phyloP scores from a whole-genome alignment of 2,888 invertebrate genomes.

The Aspidiotus rigidus region DNA sequence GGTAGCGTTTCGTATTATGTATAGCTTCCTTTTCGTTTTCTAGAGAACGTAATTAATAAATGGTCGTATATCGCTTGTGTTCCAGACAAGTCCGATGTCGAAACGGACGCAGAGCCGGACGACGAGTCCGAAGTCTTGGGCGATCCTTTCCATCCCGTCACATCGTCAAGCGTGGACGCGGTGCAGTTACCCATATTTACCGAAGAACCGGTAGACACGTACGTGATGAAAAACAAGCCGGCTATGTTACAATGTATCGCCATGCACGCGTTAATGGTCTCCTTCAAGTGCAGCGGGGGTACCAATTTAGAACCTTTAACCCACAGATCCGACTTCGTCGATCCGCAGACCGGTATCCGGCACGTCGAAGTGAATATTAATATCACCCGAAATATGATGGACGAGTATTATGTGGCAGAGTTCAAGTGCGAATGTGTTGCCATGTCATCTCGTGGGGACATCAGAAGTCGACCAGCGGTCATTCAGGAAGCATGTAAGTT shows the following conservation, averaged over 20 bases:
- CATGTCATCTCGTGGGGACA: constrained; percentile 76
- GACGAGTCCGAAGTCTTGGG: constrained; percentile 39
- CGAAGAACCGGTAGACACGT: constrained; percentile 77
- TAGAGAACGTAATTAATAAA: background rate
- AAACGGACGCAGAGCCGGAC: constrained; percentile 33
- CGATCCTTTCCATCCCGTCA: constrained; percentile 38
- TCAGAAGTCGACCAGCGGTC: constrained; percentile 75
- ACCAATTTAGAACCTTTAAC: constrained; percentile 47
- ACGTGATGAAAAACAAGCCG: constrained; percentile 85
- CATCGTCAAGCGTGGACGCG: constrained; percentile 37
- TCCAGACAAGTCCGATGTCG: constrained; percentile 12
- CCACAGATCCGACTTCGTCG: constrained; percentile 67
- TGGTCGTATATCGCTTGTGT: background rate
- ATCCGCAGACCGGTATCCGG: constrained; percentile 78
- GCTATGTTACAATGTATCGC: constrained; percentile 82
- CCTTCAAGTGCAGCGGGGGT: constrained; percentile 80
- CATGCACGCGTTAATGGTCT: constrained; percentile 70
- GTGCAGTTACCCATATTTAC: constrained; percentile 76
- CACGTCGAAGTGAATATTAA: constrained; percentile 78
- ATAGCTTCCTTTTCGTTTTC: too few relatives aligned
- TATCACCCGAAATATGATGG: constrained; percentile 78
- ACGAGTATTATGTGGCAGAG: constrained; percentile 83
- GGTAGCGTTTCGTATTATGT: too few relatives aligned
- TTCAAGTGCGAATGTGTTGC: constrained; percentile 91
- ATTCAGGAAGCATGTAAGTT: constrained; percentile 92